Base-by-base conservation (phyloP, 2,888 invertebrate genomes). In the Agrochola lychnidis region DNA sequence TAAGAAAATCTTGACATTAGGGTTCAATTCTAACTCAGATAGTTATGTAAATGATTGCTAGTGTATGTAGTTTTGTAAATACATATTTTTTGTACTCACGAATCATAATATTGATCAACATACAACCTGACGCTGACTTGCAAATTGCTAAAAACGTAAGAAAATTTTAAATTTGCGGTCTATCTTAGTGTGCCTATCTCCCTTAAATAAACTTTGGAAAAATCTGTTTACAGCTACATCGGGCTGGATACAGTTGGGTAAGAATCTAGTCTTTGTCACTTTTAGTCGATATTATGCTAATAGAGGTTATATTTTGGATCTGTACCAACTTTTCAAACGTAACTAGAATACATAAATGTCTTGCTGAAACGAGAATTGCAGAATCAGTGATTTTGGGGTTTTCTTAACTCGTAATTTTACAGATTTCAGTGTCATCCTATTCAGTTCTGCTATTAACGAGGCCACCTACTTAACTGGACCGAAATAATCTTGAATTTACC, bases 211-310 rank as follows among this genome's bases (percentile, higher is more conserved):
- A 62, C 25, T 63, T 61, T 30, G 12, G 14, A 25, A 22, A 70
- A 42, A 5, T 45, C 22, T 25, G 1, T n/a, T 10, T 12, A 10
- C 5, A n/a, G 10, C 4, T 22, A 16, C 1, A 30, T 53, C 2
- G 19, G 14, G 30, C 14, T 4, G 14, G 14, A 9, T 57, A 30
- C 7, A 22, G 56, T 25, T 56, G 30, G 22, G 30, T 67, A 9
- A 66, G 22, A 66, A 25, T 14, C 53, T 19, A 10, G 30, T 74
- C 51, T 45, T 75, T 79, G 45, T 71, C 56, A 76, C 48, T 70
- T 45, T 36, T 14, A 70, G 71, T 71, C 76, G 56, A 80, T 76
- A 79, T 53, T 78, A 79, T 79, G 76, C n/a, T 76, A 51, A 72
- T 72, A 30, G 19, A 80, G 73, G 19, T 51, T 59, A 72, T 51